Conservation (phyloP, 2,113 vertebrate species). For the Girardinichthys multiradiatus region DNA sequence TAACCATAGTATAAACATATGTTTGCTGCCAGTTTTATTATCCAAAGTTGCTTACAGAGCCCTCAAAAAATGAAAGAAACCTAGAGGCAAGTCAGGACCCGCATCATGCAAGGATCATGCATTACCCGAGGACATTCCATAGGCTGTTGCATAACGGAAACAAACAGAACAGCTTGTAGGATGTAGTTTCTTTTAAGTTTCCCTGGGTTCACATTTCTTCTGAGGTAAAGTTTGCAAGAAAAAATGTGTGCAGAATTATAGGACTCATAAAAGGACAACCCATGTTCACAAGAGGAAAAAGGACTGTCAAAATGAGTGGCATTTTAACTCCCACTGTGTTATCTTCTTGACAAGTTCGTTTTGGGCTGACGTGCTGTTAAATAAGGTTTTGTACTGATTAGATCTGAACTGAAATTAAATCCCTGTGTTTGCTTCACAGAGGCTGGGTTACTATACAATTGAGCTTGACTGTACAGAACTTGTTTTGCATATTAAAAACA, state of each 20-base stretch:
- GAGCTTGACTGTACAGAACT: slow-evolving; percentile 2
- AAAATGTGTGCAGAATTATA: slow-evolving; percentile 1
- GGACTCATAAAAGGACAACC: not conserved
- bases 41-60: slow-evolving; percentile 11
- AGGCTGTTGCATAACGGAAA: slow-evolving; percentile 36
- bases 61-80: slow-evolving; percentile 27
- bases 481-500: slow-evolving; percentile 4
- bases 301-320: slow-evolving; percentile 14
- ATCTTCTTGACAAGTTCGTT: slow-evolving; percentile 11
- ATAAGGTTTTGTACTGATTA: slow-evolving; percentile 11
- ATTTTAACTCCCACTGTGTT: slow-evolving; percentile 4
- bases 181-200: too few species aligned
- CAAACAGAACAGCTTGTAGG: slow-evolving; percentile 12
- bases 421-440: not conserved
- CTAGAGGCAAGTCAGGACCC: slow-evolving; percentile 42
- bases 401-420: slow-evolving; percentile 14
- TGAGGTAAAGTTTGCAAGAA: slow-evolving; percentile 1
- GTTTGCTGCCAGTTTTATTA: slow-evolving; percentile 22
- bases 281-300: slow-evolving; percentile 3
- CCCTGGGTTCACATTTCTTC: not conserved
- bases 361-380: not conserved
- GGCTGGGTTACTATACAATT: not conserved
- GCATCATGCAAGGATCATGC: slow-evolving; percentile 29
- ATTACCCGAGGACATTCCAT: slow-evolving; percentile 32
- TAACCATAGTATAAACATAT: slow-evolving; percentile 17